Evolutionary conservation across 2,888 invertebrate genomes (phyloP), one percentile per base, ranked within the genome.

Genomic region (Diplazon laetatorius): DNA sequence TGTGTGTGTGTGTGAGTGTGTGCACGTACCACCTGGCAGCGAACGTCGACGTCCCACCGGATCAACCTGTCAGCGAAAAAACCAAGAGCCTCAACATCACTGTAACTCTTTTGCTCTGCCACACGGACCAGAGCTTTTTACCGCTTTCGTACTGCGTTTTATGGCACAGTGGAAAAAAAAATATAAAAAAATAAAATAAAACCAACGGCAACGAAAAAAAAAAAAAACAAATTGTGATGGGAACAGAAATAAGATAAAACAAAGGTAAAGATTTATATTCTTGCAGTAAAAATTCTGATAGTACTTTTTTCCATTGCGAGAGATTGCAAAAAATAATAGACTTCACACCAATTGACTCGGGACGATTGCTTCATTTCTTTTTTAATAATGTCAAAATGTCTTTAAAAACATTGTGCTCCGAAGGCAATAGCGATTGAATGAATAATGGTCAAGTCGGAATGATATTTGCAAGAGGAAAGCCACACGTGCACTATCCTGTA

Each of bases 31-130:
- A 16, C 63, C 42, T 16, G 71, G 12, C 52, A 30, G 16, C 25
- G 50, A 62, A 63, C 44, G 44, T 30, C 46, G 55, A 72, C 57
- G 37, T 59, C 73, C 39, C 66, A n/a, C 9, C 50, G 50, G 66
- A 73, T 50, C 48, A 48, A 73, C 59, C 57, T 73, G 59, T 66
- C 66, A 59, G 12, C 57, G 35, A 25, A 72, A 72, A 46, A 57
- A 2, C 46, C 57, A 72, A 37, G 25, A 50, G 57, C 63, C n/a
- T 37, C 30, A 57, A 66, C 66, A 66, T 50, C 59, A 48, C n/a
- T 59, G 66, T 39, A 63, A 59, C 65, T 66, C 59, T 52, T 59
- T 66, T 73, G 22, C 16, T 22, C 30, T 3, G 35, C 1, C 22
- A 20, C 22, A 20, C 35, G 44, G 59, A 59, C 42, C 16, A 44